Percentiles rank a stretch among this genome's conserved stretches.
phyloP scores from a whole-genome alignment of 2,888 invertebrate genomes.

The Hydrotaea diabolus region DNA sequence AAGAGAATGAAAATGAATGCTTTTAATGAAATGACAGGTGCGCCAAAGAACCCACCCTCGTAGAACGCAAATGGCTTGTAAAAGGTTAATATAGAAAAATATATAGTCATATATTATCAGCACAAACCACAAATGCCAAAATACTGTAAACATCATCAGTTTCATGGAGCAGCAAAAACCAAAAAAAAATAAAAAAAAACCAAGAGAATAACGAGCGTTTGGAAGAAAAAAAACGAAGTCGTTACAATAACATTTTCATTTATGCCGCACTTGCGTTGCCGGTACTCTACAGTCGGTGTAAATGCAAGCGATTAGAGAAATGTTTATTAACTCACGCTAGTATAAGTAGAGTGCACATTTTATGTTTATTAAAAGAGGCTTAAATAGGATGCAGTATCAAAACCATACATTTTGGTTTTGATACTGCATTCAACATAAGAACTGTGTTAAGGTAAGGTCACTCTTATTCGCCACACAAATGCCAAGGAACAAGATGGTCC shows the following conservation, averaged over 20 bases:
- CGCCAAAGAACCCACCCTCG: not conserved
- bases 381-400: too few species aligned
- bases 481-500: too few species aligned
- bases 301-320: not conserved
- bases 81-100: slow-evolving; percentile 21
- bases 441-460: too few species aligned
- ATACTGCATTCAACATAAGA: too few species aligned
- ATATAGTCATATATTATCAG: slow-evolving; percentile 20
- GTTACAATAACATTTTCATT: slow-evolving; percentile 15
- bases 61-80: slow-evolving; percentile 4
- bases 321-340: too few species aligned
- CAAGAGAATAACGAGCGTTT: too few species aligned
- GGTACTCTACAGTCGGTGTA: not conserved
- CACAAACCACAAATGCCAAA: slow-evolving; percentile 32
- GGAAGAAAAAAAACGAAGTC: not conserved
- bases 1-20: slow-evolving; percentile 19
- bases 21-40: slow-evolving; percentile 29
- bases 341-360: too few species aligned
- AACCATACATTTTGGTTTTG: too few species aligned
- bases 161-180: not conserved
- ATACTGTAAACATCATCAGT: slow-evolving; percentile 54
- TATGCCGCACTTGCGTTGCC: not conserved
- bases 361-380: too few species aligned
- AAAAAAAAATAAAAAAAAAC: not conserved
- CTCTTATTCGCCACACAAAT: too few species aligned